These are phyloP conservation scores for Labia minor DNA, from an alignment of 2,888 invertebrate species.

Conservation along the genomic window DNA sequence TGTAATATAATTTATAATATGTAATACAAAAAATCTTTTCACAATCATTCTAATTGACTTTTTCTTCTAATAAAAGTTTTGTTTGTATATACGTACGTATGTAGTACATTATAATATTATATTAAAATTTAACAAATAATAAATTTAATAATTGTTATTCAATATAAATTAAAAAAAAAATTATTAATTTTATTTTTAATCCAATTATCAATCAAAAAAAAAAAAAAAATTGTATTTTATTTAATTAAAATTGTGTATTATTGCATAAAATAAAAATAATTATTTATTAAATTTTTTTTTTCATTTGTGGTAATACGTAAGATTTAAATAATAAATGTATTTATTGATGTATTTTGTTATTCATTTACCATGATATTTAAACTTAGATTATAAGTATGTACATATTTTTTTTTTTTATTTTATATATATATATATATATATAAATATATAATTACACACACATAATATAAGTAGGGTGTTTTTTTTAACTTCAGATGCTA, in stretches of 20 bases:
- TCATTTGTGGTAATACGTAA: no score
- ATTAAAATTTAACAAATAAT: no score
- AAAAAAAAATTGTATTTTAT: not conserved
- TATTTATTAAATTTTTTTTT: no score
- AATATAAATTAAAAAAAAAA: not conserved
- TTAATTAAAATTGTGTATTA: not conserved
- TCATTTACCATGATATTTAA: not conserved
- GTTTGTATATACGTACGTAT: no score
- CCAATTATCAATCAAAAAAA: not conserved
- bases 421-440: constrained; percentile 24
- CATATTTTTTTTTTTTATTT: constrained; percentile 21
- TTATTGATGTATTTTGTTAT: not conserved
- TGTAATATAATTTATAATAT: not conserved
- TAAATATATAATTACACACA: constrained; percentile 22
- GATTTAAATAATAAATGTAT: not conserved
- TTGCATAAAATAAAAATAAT: not conserved
- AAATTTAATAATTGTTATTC: no score
- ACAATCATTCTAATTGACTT: constrained; percentile 7
- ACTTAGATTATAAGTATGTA: constrained; percentile 21
- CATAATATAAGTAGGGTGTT: no score
- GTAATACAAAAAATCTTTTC: not conserved
- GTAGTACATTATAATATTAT: not conserved
- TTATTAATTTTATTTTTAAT: not conserved
- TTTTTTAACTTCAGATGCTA: no score
- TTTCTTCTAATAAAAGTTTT: no score